A percentile compares a stretch with the other conserved stretches of the same genome.
These are phyloP conservation scores for Hiodon alosoides DNA, from an alignment of 2,113 vertebrate genomes.

Conservation along the genomic window DNA sequence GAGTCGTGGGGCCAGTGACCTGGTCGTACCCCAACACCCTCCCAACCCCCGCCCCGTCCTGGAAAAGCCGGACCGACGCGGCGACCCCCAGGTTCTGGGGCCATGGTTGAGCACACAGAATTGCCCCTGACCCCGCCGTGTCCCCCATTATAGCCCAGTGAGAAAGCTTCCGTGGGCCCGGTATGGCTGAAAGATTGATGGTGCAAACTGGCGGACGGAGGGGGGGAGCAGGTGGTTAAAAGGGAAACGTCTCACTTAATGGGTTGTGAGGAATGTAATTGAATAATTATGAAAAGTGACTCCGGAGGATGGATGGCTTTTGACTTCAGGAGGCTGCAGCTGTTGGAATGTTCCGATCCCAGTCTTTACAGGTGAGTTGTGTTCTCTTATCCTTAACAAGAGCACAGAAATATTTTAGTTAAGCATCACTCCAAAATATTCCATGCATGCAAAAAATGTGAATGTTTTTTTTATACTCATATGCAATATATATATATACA, in stretches of 20 bases:
- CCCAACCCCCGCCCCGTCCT: too few species aligned
- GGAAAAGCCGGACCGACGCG: slow-evolving; percentile 40
- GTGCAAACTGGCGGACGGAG: slow-evolving; percentile 55
- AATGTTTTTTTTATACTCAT: too few species aligned
- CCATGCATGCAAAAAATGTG: too few species aligned
- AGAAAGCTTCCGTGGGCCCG: slow-evolving; percentile 74
- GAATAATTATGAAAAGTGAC: slow-evolving; percentile 77
- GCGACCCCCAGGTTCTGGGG: slow-evolving; percentile 15
- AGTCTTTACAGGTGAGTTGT: slow-evolving; percentile 13
- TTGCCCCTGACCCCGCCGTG: slow-evolving; percentile 62
- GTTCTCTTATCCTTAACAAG: not conserved
- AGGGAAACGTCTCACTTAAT: slow-evolving; percentile 70
- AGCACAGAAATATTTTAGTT: too few species aligned
- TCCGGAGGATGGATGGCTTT: slow-evolving; percentile 39
- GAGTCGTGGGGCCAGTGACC: slow-evolving; percentile 33
- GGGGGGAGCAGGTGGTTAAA: slow-evolving; percentile 73
- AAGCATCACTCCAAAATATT: too few species aligned
- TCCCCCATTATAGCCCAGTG: slow-evolving; percentile 72
- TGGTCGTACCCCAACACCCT: slow-evolving; percentile 30
- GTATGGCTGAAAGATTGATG: slow-evolving; percentile 74
- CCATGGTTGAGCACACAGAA: slow-evolving; percentile 49
- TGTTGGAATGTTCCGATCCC: not conserved
- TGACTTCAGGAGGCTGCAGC: slow-evolving; percentile 1
- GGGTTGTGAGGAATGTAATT: slow-evolving; percentile 69
- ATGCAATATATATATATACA: too few species aligned